phyloP scores from a whole-genome alignment of 1,140 invertebrate species.

The Dendrolimus punctatus region DNA sequence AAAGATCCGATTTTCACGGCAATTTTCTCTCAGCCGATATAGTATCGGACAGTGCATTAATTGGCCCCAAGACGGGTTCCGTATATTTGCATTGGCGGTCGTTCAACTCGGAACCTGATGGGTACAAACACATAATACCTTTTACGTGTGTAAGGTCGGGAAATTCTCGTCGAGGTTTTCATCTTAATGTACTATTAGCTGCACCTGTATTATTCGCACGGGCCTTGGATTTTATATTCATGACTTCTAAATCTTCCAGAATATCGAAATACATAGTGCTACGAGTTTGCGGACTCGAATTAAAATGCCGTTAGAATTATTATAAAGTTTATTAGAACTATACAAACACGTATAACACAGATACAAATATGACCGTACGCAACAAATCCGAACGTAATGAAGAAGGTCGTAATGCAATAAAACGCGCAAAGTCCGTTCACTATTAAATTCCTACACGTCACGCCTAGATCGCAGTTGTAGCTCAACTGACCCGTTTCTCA shows the following conservation, averaged over 20 bases:
- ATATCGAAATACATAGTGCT: slow-evolving; percentile 1
- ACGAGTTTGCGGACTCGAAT: not conserved
- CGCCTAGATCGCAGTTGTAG: too few relatives aligned
- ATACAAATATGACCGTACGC: too few relatives aligned
- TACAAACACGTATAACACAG: too few relatives aligned
- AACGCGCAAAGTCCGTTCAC: too few relatives aligned
- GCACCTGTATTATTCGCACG: too few relatives aligned
- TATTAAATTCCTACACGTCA: too few relatives aligned
- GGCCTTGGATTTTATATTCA: too few relatives aligned
- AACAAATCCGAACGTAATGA: too few relatives aligned
- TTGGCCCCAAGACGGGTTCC: slow-evolving; percentile 27
- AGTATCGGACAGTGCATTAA: slow-evolving; percentile 20
- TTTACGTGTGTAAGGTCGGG: not conserved
- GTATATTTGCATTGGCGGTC: slow-evolving; percentile 41
- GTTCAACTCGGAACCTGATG: slow-evolving; percentile 23
- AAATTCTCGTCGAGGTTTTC: not conserved
- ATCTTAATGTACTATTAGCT: too few relatives aligned
- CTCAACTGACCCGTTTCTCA: too few relatives aligned
- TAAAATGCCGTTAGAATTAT: not conserved
- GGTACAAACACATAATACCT: not conserved
- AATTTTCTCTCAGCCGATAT: slow-evolving; percentile 16
- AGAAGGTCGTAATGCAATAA: too few relatives aligned
- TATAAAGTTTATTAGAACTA: too few relatives aligned
- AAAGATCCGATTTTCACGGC: slow-evolving; percentile 21
- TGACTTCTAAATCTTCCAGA: not conserved